These are phyloP conservation scores for Elgaria multicarinata DNA, from an alignment of 2,113 vertebrate genomes.

Conservation along the genomic window DNA sequence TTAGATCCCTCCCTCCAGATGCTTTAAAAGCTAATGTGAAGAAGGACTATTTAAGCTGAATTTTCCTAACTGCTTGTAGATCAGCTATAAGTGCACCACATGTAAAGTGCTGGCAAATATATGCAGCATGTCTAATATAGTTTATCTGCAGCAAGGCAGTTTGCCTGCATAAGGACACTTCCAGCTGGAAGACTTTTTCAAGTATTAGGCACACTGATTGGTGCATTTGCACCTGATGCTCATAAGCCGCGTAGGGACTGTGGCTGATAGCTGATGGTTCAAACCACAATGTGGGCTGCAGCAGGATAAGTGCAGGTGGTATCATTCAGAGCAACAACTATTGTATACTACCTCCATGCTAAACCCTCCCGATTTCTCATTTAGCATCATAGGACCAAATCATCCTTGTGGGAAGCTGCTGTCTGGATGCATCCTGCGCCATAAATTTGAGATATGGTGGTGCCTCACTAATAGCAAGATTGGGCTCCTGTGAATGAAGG, in stretches of 20 bases:
- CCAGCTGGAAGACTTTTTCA: neutral
- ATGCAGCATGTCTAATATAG: constrained; percentile 5
- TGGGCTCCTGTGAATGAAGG: neutral
- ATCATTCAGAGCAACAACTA: neutral
- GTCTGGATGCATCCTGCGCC: neutral
- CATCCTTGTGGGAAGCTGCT: neutral
- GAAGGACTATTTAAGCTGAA: neutral
- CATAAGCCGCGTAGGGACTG: neutral
- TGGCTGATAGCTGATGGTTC: neutral
- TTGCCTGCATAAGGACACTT: neutral
- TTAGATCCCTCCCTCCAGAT: neutral
- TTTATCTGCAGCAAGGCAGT: neutral
- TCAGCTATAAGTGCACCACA: neutral
- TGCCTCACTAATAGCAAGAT: neutral
- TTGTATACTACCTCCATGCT: neutral
- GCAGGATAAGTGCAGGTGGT: neutral
- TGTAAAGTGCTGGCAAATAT: constrained; percentile 30
- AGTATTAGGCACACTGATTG: neutral
- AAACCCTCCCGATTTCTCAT: neutral
- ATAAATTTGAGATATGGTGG: neutral
- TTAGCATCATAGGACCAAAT: neutral
- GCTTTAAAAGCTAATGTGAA: neutral
- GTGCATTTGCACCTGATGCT: neutral
- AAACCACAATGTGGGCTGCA: neutral
- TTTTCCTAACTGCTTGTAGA: neutral